Percentiles rank a stretch among this genome's conserved stretches.
Conservation (phyloP, 2,888 invertebrate species). For the Xestia xanthographa region DNA sequence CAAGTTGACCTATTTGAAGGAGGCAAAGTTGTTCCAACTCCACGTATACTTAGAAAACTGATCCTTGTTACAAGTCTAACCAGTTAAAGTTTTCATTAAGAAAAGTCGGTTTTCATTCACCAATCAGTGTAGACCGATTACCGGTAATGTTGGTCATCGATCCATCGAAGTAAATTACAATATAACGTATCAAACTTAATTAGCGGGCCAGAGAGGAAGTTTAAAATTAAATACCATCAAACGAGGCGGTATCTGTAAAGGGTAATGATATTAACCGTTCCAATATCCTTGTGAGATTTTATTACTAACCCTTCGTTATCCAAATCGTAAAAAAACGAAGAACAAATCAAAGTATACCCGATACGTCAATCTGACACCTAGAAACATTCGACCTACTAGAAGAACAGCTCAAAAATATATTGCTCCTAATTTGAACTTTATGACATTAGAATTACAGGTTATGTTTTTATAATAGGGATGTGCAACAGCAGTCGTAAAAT, state of each 20-base stretch:
- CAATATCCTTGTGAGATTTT: constrained; percentile 62
- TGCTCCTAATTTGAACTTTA: constrained; percentile 72
- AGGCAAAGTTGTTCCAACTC: not conserved
- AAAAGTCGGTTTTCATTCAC: constrained; percentile 53
- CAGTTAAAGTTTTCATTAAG: constrained; percentile 54
- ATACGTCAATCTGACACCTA: constrained; percentile 82
- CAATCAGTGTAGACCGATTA: constrained; percentile 46
- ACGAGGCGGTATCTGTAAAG: constrained; percentile 58
- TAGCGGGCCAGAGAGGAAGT: constrained; percentile 63
- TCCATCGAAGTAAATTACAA: constrained; percentile 57
- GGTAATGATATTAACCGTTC: constrained; percentile 51
- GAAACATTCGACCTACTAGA: constrained; percentile 62
- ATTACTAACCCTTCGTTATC: constrained; percentile 55
- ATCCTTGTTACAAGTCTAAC: constrained; percentile 41
- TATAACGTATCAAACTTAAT: constrained; percentile 65
- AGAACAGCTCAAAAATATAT: constrained; percentile 48
- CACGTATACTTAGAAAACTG: not conserved
- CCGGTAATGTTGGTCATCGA: constrained; percentile 37
- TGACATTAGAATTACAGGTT: constrained; percentile 68
- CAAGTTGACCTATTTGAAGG: constrained; percentile 1
- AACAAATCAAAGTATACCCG: constrained; percentile 77
- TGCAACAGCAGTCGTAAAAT: constrained; percentile 75
- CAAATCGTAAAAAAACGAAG: constrained; percentile 52
- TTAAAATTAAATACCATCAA: constrained; percentile 62
- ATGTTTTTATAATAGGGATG: constrained; percentile 71